Conservation (phyloP, 2,888 invertebrate species). For the Arctia plantaginis region DNA sequence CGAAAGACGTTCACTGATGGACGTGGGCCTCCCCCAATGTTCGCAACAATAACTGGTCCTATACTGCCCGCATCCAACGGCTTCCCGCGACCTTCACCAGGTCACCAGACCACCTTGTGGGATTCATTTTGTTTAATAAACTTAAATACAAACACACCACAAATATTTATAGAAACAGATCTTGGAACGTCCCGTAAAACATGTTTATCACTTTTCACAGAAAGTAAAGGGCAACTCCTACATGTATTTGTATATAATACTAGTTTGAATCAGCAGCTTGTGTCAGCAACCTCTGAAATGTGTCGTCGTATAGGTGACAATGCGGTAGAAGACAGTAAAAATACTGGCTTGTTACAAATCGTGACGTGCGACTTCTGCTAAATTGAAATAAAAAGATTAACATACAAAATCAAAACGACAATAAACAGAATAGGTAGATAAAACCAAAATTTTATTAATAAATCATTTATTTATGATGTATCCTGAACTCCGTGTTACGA, state of each 20-base stretch:
- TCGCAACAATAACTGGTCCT: no score
- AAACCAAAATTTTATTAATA: slow-evolving; percentile 4
- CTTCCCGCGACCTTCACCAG: no score
- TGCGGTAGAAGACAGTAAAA: background rate
- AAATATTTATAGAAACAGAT: background rate
- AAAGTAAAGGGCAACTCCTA: background rate
- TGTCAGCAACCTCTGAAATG: background rate
- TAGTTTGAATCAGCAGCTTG: background rate
- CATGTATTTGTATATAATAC: background rate
- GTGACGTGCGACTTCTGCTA: slow-evolving; percentile 4
- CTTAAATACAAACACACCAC: no score
- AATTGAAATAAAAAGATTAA: slow-evolving; percentile 16
- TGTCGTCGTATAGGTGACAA: background rate
- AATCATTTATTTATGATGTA: background rate
- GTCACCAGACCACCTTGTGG: no score
- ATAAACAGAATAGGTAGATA: slow-evolving; percentile 1
- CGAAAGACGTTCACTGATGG: no score
- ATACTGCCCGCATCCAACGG: no score
- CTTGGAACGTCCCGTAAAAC: background rate
- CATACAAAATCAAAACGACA: background rate
- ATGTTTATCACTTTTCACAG: background rate
- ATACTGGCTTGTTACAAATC: background rate
- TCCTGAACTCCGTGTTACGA: no score
- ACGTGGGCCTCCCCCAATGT: no score
- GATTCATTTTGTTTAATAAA: no score